Evolutionary conservation across 2,888 invertebrate genomes (phyloP).

Genomic region (Ormyrus rosae): DNA sequence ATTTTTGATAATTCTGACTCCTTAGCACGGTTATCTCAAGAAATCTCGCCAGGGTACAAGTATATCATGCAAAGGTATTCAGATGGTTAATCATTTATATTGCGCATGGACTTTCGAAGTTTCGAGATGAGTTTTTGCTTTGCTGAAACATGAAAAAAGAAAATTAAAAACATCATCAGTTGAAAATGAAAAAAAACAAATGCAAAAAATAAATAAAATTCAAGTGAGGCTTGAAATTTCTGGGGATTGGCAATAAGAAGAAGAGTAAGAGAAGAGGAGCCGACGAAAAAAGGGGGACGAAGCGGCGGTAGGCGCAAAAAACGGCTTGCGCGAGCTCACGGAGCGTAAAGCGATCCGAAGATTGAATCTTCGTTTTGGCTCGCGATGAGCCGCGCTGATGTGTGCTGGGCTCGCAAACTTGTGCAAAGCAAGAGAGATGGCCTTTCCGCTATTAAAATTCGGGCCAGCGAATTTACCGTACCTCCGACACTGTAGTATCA

Average conservation of each 20-base stretch:
- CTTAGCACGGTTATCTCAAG: too few species aligned
- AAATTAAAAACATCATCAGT: too few species aligned
- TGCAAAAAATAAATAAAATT: neutral
- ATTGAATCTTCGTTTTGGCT: constrained; percentile 37
- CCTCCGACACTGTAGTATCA: neutral
- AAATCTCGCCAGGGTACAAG: too few species aligned
- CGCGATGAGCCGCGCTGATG: neutral
- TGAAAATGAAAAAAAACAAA: neutral
- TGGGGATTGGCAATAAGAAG: neutral
- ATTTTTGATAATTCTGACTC: too few species aligned
- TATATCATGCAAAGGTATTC: too few species aligned
- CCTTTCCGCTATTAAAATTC: constrained; percentile 11
- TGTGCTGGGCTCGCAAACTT: too few species aligned
- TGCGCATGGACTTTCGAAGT: too few species aligned
- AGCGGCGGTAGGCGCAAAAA: neutral
- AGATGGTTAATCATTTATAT: too few species aligned
- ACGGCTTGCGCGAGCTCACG: neutral
- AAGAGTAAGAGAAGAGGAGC: neutral
- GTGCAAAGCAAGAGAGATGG: too few species aligned
- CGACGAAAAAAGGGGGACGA: neutral
- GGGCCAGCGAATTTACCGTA: constrained; percentile 17
- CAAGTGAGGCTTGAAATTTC: neutral
- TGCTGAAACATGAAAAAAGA: too few species aligned
- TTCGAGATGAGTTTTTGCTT: too few species aligned
- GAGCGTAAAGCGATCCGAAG: constrained; percentile 30